Percentiles rank a stretch among this genome's conserved stretches.
Evolutionary conservation across 2,113 vertebrate genomes (phyloP).

Genomic region (Petroica traversi): DNA sequence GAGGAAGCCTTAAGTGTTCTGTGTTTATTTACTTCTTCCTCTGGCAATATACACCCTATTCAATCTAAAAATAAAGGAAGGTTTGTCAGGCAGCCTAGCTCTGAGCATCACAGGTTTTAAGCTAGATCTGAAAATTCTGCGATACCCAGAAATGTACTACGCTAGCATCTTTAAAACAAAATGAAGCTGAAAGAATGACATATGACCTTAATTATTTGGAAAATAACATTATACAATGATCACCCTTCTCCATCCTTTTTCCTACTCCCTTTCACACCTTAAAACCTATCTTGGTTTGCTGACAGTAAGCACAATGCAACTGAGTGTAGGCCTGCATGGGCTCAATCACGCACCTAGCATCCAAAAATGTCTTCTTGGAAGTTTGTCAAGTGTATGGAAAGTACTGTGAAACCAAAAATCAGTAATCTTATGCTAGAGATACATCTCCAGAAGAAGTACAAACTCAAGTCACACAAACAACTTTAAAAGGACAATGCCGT

Average conservation of each 20-base stretch:
- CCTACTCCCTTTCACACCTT: not conserved
- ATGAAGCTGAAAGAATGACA: not conserved
- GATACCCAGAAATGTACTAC: not conserved
- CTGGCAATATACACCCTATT: not conserved
- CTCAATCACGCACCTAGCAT: not conserved
- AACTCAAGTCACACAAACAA: not conserved
- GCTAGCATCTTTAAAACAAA: not conserved
- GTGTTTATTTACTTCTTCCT: not conserved
- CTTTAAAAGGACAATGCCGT: not conserved
- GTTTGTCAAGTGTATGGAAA: not conserved
- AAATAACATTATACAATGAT: not conserved
- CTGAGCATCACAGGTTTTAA: not conserved
- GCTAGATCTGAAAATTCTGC: not conserved
- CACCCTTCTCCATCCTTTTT: not conserved
- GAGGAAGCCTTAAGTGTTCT: not conserved
- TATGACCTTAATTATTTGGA: not conserved
- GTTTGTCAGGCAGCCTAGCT: not conserved
- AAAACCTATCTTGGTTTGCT: not conserved
- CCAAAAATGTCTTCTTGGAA: not conserved
- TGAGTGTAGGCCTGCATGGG: not conserved
- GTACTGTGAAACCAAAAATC: not conserved
- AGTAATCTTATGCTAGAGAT: not conserved
- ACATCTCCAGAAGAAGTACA: not conserved
- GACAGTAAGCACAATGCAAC: not conserved
- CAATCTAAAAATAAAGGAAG: conserved; percentile 4